Conservation (phyloP, 2,888 invertebrate species). For the Apomyelois bistriatella region DNA sequence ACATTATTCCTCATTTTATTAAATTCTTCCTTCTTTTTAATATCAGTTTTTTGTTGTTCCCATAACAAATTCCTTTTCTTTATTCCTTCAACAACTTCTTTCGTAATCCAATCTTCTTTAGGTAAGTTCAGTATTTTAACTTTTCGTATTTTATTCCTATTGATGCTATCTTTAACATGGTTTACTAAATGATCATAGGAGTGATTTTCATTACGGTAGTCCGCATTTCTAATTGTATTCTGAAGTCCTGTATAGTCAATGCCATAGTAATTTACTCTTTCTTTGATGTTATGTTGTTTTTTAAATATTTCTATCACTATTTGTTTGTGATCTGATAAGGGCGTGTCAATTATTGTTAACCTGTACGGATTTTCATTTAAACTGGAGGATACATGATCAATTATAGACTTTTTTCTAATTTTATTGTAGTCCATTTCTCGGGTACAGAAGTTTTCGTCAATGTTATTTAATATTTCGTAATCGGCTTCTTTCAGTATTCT, state of each 20-base stretch:
- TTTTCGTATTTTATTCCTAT: constrained; percentile 1
- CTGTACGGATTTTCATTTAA: constrained; percentile 2
- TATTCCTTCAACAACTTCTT: neutral
- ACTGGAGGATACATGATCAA: constrained; percentile 1
- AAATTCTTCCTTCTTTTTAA: no score
- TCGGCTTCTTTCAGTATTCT: neutral
- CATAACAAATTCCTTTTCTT: no score
- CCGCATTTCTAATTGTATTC: neutral
- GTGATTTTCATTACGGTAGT: constrained; percentile 8
- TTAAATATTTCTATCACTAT: constrained; percentile 3
- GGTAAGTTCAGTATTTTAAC: neutral
- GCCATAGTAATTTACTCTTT: neutral
- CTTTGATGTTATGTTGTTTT: neutral
- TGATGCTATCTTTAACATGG: neutral
- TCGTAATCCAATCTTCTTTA: neutral
- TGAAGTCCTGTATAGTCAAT: neutral
- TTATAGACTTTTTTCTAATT: constrained; percentile 4
- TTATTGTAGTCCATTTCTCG: neutral
- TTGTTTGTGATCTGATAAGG: constrained; percentile 1
- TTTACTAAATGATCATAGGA: neutral
- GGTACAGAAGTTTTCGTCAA: neutral
- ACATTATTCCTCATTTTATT: neutral
- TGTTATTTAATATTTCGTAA: neutral
- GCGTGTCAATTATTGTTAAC: constrained; percentile 1
- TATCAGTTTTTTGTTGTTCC: no score